Percentiles rank a stretch among this genome's conserved stretches.
Evolutionary conservation across 2,888 invertebrate species (phyloP).

Genomic region (Cabera pusaria): DNA sequence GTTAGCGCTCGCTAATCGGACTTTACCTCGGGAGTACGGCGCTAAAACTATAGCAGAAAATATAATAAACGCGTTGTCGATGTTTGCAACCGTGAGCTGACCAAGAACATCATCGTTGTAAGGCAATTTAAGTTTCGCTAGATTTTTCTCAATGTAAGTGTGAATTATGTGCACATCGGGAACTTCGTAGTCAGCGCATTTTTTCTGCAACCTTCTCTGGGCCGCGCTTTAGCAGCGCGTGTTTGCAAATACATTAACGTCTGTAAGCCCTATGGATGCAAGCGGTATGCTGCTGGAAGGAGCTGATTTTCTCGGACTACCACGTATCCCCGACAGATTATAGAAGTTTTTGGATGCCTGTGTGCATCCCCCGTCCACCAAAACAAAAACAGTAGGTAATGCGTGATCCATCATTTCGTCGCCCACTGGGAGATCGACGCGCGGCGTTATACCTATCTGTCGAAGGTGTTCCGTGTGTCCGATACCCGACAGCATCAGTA

Average conservation of each 20-base stretch:
- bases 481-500: slow-evolving; percentile 61
- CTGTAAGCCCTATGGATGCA: slow-evolving; percentile 53
- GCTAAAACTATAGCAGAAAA: slow-evolving; percentile 46
- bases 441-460: slow-evolving; percentile 41
- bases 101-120: slow-evolving; percentile 35
- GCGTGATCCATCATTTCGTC: slow-evolving; percentile 55
- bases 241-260: slow-evolving; percentile 50
- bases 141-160: slow-evolving; percentile 42
- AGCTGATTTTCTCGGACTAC: slow-evolving; percentile 35
- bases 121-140: slow-evolving; percentile 26
- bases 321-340: too few relatives aligned
- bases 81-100: slow-evolving; percentile 43
- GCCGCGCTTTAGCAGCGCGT: slow-evolving; percentile 52
- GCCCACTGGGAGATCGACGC: slow-evolving; percentile 54
- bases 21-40: slow-evolving; percentile 48
- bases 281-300: slow-evolving; percentile 40
- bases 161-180: slow-evolving; percentile 53
- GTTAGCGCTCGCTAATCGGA: slow-evolving; percentile 48
- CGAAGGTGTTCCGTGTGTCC: slow-evolving; percentile 52
- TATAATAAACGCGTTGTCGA: slow-evolving; percentile 39
- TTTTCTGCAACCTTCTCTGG: slow-evolving; percentile 33
- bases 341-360: too few relatives aligned
- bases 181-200: slow-evolving; percentile 43
- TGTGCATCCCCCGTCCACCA: slow-evolving; percentile 39
- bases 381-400: slow-evolving; percentile 41